These are phyloP conservation scores for Ganaspis brasiliensis DNA, from an alignment of 2,888 invertebrate genomes.

Conservation along the genomic window DNA sequence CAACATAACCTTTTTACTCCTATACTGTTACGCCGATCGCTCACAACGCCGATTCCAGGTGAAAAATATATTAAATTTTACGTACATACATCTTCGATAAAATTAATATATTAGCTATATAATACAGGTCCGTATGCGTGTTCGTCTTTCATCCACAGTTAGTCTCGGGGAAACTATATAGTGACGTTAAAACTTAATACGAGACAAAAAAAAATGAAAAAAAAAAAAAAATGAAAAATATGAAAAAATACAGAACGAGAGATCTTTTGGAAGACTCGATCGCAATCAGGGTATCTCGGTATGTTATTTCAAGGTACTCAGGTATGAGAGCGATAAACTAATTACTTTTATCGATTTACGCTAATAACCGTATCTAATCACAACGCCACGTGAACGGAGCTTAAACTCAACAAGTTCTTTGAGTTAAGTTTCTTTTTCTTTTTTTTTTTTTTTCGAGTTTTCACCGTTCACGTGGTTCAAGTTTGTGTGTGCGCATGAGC, in stretches of 20 bases:
- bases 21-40: slow-evolving; percentile 50
- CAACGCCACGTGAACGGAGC: slow-evolving; percentile 63
- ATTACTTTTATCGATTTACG: slow-evolving; percentile 66
- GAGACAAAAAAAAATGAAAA: neutral
- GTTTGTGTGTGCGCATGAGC: slow-evolving; percentile 50
- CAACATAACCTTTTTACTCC: slow-evolving; percentile 35
- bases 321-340: slow-evolving; percentile 69
- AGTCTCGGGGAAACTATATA: slow-evolving; percentile 11
- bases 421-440: slow-evolving; percentile 29
- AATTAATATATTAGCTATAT: slow-evolving; percentile 50
- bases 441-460: slow-evolving; percentile 13
- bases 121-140: slow-evolving; percentile 59
- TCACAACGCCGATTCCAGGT: slow-evolving; percentile 57
- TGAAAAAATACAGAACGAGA: slow-evolving; percentile 30
- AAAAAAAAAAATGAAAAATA: neutral
- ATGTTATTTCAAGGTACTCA: slow-evolving; percentile 69
- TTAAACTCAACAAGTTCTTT: slow-evolving; percentile 42
- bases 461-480: slow-evolving; percentile 34
- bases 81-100: slow-evolving; percentile 71
- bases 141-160: slow-evolving; percentile 6
- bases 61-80: slow-evolving; percentile 76
- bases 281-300: slow-evolving; percentile 62
- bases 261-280: slow-evolving; percentile 43
- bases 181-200: slow-evolving; percentile 15
- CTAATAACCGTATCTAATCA: slow-evolving; percentile 71